Conservation (phyloP, 2,113 vertebrate genomes). For the Nerophis lumbriciformis region DNA sequence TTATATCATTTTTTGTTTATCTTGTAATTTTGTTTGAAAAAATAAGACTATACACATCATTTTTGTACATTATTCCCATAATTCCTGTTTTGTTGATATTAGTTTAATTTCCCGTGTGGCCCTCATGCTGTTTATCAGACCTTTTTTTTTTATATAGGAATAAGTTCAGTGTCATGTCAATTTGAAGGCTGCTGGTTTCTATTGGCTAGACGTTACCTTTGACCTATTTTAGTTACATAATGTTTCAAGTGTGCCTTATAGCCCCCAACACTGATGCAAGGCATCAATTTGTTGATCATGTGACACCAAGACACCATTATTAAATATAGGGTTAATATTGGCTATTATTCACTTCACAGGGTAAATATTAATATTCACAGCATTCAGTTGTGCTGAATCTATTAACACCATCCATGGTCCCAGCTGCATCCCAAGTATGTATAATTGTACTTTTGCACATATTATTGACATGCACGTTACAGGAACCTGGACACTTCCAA, state of each 20-base stretch:
- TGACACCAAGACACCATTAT: no score
- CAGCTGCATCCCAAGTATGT: conserved; percentile 25
- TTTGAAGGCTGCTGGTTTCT: conserved; percentile 4
- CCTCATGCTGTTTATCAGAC: not conserved
- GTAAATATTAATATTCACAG: conserved; percentile 4
- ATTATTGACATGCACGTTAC: no score
- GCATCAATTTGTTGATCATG: no score
- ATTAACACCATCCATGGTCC: conserved; percentile 16
- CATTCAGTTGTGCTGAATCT: conserved; percentile 10
- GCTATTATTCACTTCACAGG: no score
- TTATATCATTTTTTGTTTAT: no score
- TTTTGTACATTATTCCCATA: no score
- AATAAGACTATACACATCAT: no score
- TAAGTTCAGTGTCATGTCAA: not conserved
- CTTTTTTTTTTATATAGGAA: not conserved
- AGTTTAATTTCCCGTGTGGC: no score
- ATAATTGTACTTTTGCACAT: conserved; percentile 35
- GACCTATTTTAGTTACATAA: conserved; percentile 5
- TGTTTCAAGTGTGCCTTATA: conserved; percentile 49
- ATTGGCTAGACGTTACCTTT: conserved; percentile 29
- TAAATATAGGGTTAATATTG: no score
- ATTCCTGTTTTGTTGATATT: no score
- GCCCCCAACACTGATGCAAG: not conserved
- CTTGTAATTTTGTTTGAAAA: no score
- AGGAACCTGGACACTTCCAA: no score